Evolutionary conservation across 2,113 vertebrate species (phyloP), one percentile per base, ranked within the genome.

Genomic region (Pica pica): DNA sequence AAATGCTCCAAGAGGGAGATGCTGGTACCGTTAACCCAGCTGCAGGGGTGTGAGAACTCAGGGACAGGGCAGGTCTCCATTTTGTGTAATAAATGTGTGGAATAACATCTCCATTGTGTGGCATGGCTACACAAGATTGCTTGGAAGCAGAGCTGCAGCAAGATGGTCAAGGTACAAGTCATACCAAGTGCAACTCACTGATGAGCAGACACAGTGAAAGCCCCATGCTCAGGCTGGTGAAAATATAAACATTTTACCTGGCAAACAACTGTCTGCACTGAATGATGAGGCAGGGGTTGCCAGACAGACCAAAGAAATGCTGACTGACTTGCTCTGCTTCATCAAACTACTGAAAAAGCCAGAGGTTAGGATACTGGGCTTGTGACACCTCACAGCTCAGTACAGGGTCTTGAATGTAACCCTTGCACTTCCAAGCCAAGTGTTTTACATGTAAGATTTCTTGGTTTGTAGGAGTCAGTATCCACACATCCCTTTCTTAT

Each of bases 311-410:
- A 53, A 60, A 89, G 57, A 89, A 94, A 95, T 86, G 76, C 33
- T 59, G 93, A 49, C 73, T 79, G 94, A 93, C 70, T 88, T 82
- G 74, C 59, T 92, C 13, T 86, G 71, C 71, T 73, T 80, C 28
- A 46, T 47, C 57, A 73, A n/a, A 76, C 31, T 53, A 44, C 16
- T 77, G 67, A 82, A 83, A 90, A 90, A 86, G 44, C 5, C 56
- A 47, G 49, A 69, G 53, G 63, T 88, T 52, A 83, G 15, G n/a
- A 35, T 41, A 30, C n/a, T 33, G 41, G 28, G n/a, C 22, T 94
- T 1, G 1, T 90, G 65, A 79, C 26, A 85, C 16, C 49, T 87
- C 79, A 50, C 46, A 88, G 26, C 3, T 11, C 33, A 39, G n/a
- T 41, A 47, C 59, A 61, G 22, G 44, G 16, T 69, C 53, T 76